phyloP scores from a whole-genome alignment of 2,888 invertebrate species.

The Steinernema scapterisci region DNA sequence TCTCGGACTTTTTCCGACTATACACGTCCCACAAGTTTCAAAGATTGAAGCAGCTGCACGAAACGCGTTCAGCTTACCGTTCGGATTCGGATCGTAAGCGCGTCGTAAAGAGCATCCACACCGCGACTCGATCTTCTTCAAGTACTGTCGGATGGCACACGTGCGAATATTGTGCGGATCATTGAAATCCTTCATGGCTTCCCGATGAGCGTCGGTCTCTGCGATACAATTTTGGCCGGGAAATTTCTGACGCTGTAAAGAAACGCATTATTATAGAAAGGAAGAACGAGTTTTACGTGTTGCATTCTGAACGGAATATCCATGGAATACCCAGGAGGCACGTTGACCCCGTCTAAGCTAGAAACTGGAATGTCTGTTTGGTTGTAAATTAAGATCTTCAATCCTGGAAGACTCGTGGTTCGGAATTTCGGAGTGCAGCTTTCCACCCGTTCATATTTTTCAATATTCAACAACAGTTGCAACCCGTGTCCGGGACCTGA shows the following conservation, averaged over 20 bases:
- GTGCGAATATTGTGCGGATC: conserved; percentile 51
- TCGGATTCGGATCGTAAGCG: conserved; percentile 49
- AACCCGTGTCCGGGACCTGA: conserved; percentile 58
- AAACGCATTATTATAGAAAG: neutral
- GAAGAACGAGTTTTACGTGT: conserved; percentile 45
- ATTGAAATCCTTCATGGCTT: conserved; percentile 50
- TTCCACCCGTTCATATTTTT: conserved; percentile 64
- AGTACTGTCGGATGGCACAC: conserved; percentile 54
- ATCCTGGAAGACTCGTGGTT: conserved; percentile 57
- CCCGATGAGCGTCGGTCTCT: conserved; percentile 49
- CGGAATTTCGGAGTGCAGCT: conserved; percentile 62
- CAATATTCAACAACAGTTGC: conserved; percentile 60
- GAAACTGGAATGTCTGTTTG: conserved; percentile 64
- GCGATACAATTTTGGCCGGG: conserved; percentile 58
- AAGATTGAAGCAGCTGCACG: too few species aligned
- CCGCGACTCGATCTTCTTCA: conserved; percentile 55
- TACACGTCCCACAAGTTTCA: neutral
- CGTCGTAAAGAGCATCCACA: conserved; percentile 60
- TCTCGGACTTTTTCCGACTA: neutral
- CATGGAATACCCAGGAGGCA: conserved; percentile 65
- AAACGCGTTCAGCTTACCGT: conserved; percentile 32
- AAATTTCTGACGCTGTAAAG: conserved; percentile 58
- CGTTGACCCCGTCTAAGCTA: conserved; percentile 63
- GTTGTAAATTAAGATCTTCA: conserved; percentile 64
- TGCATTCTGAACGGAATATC: conserved; percentile 67